Percentiles rank a stretch among this genome's conserved stretches.
Conservation (phyloP, 2,888 invertebrate species). For the Cheilosia grossa region DNA sequence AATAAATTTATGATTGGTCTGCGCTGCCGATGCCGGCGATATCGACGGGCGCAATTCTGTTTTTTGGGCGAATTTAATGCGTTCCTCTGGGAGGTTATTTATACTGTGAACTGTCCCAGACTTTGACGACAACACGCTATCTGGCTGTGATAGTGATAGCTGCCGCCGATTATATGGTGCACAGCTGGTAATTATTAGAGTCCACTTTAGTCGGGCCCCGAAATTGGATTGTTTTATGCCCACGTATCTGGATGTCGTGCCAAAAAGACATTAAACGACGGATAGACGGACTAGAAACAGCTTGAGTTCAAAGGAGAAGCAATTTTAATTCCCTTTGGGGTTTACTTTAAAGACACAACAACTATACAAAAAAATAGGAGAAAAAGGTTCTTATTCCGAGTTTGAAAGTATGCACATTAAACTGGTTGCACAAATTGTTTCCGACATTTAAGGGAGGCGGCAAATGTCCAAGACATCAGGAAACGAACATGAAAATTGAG, state of each 20-base stretch:
- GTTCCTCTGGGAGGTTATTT: conserved; percentile 21
- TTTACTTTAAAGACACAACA: neutral
- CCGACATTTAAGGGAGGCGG: conserved; percentile 17
- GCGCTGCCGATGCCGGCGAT: conserved; percentile 30
- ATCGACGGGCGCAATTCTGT: conserved; percentile 10
- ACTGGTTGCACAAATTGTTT: conserved; percentile 47
- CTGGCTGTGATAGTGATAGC: neutral
- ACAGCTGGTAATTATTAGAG: conserved; percentile 56
- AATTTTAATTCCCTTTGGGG: conserved; percentile 25
- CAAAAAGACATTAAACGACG: conserved; percentile 48
- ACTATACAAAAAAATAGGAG: neutral
- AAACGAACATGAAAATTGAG: conserved; percentile 54
- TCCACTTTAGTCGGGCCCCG: conserved; percentile 16
- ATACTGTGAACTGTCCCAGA: conserved; percentile 33
- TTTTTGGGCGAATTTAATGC: conserved; percentile 43
- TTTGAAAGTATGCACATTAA: conserved; percentile 36
- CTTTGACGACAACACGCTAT: conserved; percentile 34
- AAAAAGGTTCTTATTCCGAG: neutral
- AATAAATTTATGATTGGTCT: conserved; percentile 67
- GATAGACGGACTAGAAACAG: conserved; percentile 25
- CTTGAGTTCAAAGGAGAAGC: conserved; percentile 18
- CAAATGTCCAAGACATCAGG: conserved; percentile 18
- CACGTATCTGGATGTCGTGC: conserved; percentile 44
- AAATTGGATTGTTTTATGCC: conserved; percentile 58
- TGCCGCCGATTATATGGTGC: conserved; percentile 34